These are phyloP conservation scores for Hypomecis atomaria DNA, from an alignment of 2,888 invertebrate species.

Conservation along the genomic window DNA sequence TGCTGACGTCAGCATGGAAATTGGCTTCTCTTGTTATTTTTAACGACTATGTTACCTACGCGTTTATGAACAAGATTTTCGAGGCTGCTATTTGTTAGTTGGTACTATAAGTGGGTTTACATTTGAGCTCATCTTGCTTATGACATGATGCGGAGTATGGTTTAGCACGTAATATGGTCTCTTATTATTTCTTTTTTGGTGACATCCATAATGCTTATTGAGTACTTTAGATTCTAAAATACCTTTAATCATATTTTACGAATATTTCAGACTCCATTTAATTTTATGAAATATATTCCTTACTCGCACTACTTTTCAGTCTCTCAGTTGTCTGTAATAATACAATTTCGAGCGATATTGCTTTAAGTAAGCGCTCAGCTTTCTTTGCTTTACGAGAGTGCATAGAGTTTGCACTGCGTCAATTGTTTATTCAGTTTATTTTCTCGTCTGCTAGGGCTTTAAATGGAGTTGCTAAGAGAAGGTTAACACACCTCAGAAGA, in stretches of 20 bases:
- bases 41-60: constrained; percentile 19
- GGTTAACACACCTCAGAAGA: constrained; percentile 21
- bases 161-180: too few relatives aligned
- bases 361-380: neutral
- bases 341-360: constrained; percentile 3
- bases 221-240: too few relatives aligned
- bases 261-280: too few relatives aligned
- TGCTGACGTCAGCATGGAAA: constrained; percentile 32
- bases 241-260: too few relatives aligned
- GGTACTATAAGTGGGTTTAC: too few relatives aligned
- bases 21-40: constrained; percentile 33
- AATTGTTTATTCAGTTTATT: constrained; percentile 16
- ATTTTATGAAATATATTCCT: too few relatives aligned
- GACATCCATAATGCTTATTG: too few relatives aligned
- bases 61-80: constrained; percentile 1
- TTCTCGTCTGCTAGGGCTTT: constrained; percentile 7
- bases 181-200: too few relatives aligned
- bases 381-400: constrained; percentile 12
- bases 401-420: constrained; percentile 16
- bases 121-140: too few relatives aligned
- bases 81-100: neutral
- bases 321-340: neutral
- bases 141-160: too few relatives aligned
- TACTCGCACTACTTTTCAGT: too few relatives aligned
- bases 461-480: constrained; percentile 31